phyloP scores from a whole-genome alignment of 2,797 vertebrate species.

The Decapterus maruadsi region DNA sequence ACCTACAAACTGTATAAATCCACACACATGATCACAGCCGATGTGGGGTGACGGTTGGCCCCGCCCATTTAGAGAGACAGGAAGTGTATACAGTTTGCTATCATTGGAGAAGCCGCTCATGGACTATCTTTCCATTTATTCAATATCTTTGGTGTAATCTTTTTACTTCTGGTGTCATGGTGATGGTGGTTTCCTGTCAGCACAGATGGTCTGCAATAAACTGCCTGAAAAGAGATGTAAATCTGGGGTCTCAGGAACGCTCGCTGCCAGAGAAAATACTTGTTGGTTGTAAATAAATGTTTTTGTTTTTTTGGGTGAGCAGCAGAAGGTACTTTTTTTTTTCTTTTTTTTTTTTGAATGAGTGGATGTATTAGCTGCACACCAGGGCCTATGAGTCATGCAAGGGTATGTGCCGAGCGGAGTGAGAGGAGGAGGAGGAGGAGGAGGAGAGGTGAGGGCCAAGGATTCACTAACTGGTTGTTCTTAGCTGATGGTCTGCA shows the following conservation, averaged over 20 bases:
- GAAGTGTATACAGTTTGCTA: too few species aligned
- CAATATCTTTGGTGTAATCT: too few species aligned
- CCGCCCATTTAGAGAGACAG: too few species aligned
- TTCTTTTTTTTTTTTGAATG: slow-evolving; percentile 35
- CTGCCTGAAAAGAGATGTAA: slow-evolving; percentile 62
- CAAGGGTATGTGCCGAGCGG: slow-evolving; percentile 52
- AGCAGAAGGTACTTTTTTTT: slow-evolving; percentile 35
- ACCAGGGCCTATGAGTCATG: slow-evolving; percentile 49
- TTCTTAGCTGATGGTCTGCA: slow-evolving; percentile 46
- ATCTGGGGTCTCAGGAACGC: slow-evolving; percentile 43
- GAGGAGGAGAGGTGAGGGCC: slow-evolving; percentile 37
- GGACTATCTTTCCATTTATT: too few species aligned
- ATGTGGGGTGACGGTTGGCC: too few species aligned
- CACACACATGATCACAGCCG: too few species aligned
- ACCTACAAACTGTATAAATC: too few species aligned
- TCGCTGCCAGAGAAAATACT: slow-evolving; percentile 52
- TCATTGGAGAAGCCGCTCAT: too few species aligned
- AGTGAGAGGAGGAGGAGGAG: slow-evolving; percentile 23
- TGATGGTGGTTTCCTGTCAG: slow-evolving; percentile 62
- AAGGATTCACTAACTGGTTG: slow-evolving; percentile 56
- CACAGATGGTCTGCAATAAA: slow-evolving; percentile 68
- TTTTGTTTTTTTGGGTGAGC: slow-evolving; percentile 17
- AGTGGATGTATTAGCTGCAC: slow-evolving; percentile 50
- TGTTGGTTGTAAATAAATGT: slow-evolving; percentile 46
- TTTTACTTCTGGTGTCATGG: slow-evolving; percentile 58